Conservation (phyloP, 1,140 invertebrate species). For the Papilio xuthus region DNA sequence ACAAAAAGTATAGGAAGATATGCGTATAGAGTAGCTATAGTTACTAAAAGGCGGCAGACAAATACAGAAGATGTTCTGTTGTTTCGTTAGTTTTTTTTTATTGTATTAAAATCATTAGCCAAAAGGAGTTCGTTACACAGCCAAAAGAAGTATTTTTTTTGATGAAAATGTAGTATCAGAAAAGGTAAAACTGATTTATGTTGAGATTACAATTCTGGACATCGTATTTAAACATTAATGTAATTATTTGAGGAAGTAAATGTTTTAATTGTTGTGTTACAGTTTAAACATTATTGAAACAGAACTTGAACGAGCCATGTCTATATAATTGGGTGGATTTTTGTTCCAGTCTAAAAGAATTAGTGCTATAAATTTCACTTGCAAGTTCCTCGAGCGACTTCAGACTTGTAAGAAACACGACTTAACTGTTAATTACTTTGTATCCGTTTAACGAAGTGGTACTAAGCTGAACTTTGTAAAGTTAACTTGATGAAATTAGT, state of each 20-base stretch:
- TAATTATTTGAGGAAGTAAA: not conserved
- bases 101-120: not conserved
- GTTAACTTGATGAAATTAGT: not conserved
- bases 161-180: too few relatives aligned
- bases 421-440: conserved; percentile 69
- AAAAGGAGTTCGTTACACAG: not conserved
- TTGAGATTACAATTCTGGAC: too few relatives aligned
- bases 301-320: not conserved
- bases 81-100: not conserved
- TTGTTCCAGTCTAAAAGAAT: conserved; percentile 52
- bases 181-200: too few relatives aligned
- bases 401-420: conserved; percentile 59
- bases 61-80: not conserved
- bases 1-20: not conserved
- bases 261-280: not conserved
- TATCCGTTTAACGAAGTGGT: conserved; percentile 63
- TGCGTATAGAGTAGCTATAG: not conserved
- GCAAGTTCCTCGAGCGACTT: conserved; percentile 47
- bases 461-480: conserved; percentile 41
- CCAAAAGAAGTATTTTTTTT: not conserved
- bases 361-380: conserved; percentile 57
- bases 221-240: not conserved
- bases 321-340: conserved; percentile 54
- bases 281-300: conserved; percentile 7
- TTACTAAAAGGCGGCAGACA: not conserved